Percentiles rank a stretch among this genome's conserved stretches.
These are phyloP conservation scores for Oostethus manadensis DNA, from an alignment of 2,113 vertebrate species.

Conservation along the genomic window DNA sequence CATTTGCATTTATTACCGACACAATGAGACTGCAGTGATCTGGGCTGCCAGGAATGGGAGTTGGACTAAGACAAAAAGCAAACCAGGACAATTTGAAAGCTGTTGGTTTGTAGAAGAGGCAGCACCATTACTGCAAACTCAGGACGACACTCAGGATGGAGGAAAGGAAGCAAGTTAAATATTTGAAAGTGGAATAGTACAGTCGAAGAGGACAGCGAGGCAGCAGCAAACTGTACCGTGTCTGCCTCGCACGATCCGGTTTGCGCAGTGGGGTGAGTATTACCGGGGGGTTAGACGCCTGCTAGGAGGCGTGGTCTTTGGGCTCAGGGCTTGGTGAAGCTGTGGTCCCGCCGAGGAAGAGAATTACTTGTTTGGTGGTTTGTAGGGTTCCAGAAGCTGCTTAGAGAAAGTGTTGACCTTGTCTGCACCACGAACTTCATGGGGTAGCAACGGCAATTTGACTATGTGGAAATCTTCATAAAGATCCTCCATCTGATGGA, in stretches of 20 bases:
- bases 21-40: not conserved
- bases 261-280: slow-evolving; percentile 7
- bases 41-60: slow-evolving; percentile 7
- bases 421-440: slow-evolving; percentile 86
- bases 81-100: slow-evolving; percentile 31
- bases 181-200: slow-evolving; percentile 33
- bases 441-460: slow-evolving; percentile 87
- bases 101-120: slow-evolving; percentile 27
- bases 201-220: slow-evolving; percentile 16
- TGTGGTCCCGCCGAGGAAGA: slow-evolving; percentile 21
- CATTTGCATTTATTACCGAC: not conserved
- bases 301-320: slow-evolving; percentile 14
- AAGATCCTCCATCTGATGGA: slow-evolving; percentile 86
- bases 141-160: slow-evolving; percentile 11
- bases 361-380: slow-evolving; percentile 79
- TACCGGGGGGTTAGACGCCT: slow-evolving; percentile 37
- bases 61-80: slow-evolving; percentile 18
- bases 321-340: slow-evolving; percentile 22
- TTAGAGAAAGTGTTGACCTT: slow-evolving; percentile 91
- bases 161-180: slow-evolving; percentile 18
- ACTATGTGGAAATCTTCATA: slow-evolving; percentile 96
- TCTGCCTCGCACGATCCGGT: slow-evolving; percentile 22
- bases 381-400: slow-evolving; percentile 89
- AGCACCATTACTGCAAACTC: slow-evolving; percentile 17
- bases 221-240: slow-evolving; percentile 3